Percentiles rank a stretch among this genome's conserved stretches.
phyloP scores from a whole-genome alignment of 2,113 vertebrate genomes.

The Progne subis region DNA sequence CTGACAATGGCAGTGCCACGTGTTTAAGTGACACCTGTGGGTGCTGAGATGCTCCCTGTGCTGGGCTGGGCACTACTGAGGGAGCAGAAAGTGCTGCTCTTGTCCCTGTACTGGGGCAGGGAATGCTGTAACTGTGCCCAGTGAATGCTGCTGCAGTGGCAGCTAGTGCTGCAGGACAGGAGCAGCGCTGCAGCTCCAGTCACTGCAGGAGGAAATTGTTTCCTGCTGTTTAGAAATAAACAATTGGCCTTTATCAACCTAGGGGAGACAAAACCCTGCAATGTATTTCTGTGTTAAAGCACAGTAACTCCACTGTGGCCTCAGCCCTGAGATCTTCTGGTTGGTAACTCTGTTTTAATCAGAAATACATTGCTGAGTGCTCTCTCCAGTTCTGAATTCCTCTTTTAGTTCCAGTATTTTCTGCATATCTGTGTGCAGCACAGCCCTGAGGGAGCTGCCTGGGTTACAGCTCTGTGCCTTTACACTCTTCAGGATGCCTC shows the following conservation, averaged over 20 bases:
- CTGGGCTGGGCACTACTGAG: neutral
- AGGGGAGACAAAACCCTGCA: constrained; percentile 20
- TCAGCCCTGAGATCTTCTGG: neutral
- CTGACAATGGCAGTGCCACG: neutral
- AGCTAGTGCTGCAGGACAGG: neutral
- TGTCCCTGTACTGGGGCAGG: neutral
- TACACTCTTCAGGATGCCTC: neutral
- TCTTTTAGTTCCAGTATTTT: neutral
- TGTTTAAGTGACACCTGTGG: constrained; percentile 5
- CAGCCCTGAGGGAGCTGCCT: neutral
- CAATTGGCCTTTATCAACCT: neutral
- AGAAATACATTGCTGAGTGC: neutral
- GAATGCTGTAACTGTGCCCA: neutral
- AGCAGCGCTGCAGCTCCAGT: constrained; percentile 35
- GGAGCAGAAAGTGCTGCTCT: constrained; percentile 5
- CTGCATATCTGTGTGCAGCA: neutral
- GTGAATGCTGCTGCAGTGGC: constrained; percentile 10
- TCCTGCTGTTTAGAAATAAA: neutral
- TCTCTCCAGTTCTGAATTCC: neutral
- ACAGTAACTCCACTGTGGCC: neutral
- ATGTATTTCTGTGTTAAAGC: neutral
- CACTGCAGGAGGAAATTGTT: constrained; percentile 31
- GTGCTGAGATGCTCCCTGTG: neutral
- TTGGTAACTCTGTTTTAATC: neutral
- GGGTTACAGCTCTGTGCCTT: neutral